Evolutionary conservation across 2,888 invertebrate species (phyloP).

Genomic region (Synanthedon tipuliformis): DNA sequence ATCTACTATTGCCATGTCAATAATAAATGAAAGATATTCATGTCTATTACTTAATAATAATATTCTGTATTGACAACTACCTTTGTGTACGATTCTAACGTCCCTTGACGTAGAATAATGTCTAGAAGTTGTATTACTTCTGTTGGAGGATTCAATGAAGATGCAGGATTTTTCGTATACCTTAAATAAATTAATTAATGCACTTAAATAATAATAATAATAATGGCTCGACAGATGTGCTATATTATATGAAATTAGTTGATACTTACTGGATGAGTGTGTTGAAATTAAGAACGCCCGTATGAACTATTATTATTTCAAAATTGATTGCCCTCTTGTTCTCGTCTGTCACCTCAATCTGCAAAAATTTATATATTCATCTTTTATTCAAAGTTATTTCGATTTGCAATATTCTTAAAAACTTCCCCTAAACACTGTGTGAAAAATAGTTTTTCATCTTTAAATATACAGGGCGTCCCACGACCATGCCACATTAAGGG

Average conservation of each 20-base stretch:
- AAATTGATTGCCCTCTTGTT: conserved; percentile 41
- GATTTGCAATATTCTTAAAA: no score
- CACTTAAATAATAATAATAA: neutral
- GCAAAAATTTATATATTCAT: conserved; percentile 8
- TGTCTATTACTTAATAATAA: no score
- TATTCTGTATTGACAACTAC: conserved; percentile 13
- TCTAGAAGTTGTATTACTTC: conserved; percentile 84
- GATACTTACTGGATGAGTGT: conserved; percentile 40
- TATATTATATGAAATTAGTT: no score
- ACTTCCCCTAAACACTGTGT: no score
- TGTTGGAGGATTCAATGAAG: conserved; percentile 58
- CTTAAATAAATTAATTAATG: conserved; percentile 17
- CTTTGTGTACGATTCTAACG: conserved; percentile 73
- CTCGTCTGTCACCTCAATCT: conserved; percentile 36
- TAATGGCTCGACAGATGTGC: neutral
- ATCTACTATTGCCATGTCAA: no score
- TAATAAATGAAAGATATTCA: no score
- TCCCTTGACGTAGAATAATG: conserved; percentile 82
- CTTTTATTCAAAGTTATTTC: neutral
- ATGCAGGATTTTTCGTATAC: conserved; percentile 41
- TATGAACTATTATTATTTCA: conserved; percentile 65
- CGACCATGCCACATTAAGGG: no score
- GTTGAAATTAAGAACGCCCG: conserved; percentile 63
- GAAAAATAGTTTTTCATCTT: no score
- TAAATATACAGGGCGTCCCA: no score